Base-by-base conservation (phyloP, 2,888 invertebrate species). In the Scaeva pyrastri region DNA sequence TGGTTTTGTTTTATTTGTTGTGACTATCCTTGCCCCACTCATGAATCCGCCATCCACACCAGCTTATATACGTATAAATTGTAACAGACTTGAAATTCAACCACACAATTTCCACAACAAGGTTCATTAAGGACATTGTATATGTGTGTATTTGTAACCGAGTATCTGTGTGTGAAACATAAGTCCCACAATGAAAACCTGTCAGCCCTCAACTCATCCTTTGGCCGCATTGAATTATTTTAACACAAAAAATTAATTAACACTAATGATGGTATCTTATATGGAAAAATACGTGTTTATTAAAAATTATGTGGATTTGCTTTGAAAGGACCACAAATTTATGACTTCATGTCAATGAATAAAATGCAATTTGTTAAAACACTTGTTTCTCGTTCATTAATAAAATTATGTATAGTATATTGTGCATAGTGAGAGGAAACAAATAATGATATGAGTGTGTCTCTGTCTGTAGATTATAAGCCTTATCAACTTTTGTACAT, bases 81-180 rank as follows among this genome's bases (percentile, higher is more conserved):
- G 26, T 62, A 52, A 19, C 6, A 66, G 41, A 39, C 14, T n/a
- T 79, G 31, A 19, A 72, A 48, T 62, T 31, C 19, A 55, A 70
- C 36, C 41, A 10, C 26, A 60, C 14, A 60, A 55, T 45, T 43
- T 21, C 12, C 36, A 43, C 64, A 60, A 60, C 26, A 72, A 55
- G 36, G 36, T 72, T 71, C 62, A 56, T 78, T 64, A 78, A 45
- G 64, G 55, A 64, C 39, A 77, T 66, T 56, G 52, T 74, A 43
- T 12, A 26, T 31, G 8, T 8, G 8, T 31, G 6, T 0, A 4
- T 8, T 7, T 31, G 8, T 2, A 31, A 31, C 5, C 31, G 8
- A 4, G 6, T 6, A 26, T 26, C 2, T 26, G 26, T 6, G 6
- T 31, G n/a, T n/a, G n/a, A 31, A 8, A 31, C 4, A 31, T 7